Evolutionary conservation across 92 coral and sea anemone species (phyloP), one percentile per base, ranked within the genome.

Genomic region (Actinostola sp.): DNA sequence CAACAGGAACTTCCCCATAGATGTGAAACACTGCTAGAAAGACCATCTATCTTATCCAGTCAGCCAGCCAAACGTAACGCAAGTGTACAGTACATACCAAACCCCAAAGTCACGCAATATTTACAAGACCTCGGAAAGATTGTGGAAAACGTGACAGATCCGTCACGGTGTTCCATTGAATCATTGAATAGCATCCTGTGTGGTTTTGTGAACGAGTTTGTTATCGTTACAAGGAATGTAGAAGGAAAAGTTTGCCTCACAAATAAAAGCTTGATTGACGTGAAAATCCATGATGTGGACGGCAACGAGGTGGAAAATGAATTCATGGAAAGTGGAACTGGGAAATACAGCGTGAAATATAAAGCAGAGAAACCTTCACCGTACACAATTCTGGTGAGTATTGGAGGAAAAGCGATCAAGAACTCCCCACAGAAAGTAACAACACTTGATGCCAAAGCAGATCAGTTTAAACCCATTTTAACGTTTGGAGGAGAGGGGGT

Each of bases 141-240:
- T n/a, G 27, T 49, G 24, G 44, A 66, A 48, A 66, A 44, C 44
- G 72, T 46, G 59, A 66, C 36, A 46, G 59, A 66, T 43, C 60
- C 72, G n/a, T 46, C 72, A 46, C 72, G 59, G 1, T 30, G 72
- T 9, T 12, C 58, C 3, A 49, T 66, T 16, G 72, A 66, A 29
- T 46, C 26, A 1, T 48, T 64, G 54, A 30, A 64, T 3, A 32
- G 26, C 5, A 43, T 15, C 12, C 24, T 33, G 29, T 12, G 34
- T 42, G 56, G 71, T 25, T 43, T 65, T 65, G 12, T 41, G 16
- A 43, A 44, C 44, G 52, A 65, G 56, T 65, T 65, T 25, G n/a
- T 14, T 3, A 30, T 65, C 6, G 71, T 65, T 38, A 65, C 54
- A 12, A 65, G 71, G 21, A 30, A 65, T 24, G 16, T 56, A 25